phyloP scores from a whole-genome alignment of 2,797 vertebrate genomes.

The Sternarchorhynchus goeldii region DNA sequence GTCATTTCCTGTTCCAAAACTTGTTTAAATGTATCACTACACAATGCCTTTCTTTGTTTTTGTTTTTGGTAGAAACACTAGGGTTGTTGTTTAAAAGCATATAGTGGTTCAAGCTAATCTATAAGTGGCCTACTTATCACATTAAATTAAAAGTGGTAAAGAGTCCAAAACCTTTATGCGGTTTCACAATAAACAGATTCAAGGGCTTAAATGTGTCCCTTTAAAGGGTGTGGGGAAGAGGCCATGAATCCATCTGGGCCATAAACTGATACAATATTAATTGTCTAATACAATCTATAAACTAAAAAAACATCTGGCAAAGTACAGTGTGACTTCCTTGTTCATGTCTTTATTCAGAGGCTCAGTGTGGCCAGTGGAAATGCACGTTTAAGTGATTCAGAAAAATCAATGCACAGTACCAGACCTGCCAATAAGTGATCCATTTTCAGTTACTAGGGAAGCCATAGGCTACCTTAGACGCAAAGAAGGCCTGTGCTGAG shows the following conservation, averaged over 20 bases:
- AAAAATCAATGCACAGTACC: slow-evolving; percentile 48
- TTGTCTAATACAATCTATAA: slow-evolving; percentile 74
- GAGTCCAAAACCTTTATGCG: background rate
- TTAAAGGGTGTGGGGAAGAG: slow-evolving; percentile 42
- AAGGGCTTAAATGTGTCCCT: slow-evolving; percentile 11
- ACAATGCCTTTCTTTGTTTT: slow-evolving; percentile 6
- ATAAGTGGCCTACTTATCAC: background rate
- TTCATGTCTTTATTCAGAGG: slow-evolving; percentile 39
- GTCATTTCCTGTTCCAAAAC: slow-evolving; percentile 51
- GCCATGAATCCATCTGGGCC: slow-evolving; percentile 69
- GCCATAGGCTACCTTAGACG: slow-evolving; percentile 15
- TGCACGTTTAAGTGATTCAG: slow-evolving; percentile 34
- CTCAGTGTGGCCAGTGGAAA: slow-evolving; percentile 32
- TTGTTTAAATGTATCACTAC: background rate
- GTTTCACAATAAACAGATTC: slow-evolving; percentile 13
- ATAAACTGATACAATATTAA: slow-evolving; percentile 62
- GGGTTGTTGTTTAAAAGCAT: background rate
- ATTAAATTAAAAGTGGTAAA: background rate
- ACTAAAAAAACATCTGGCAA: slow-evolving; percentile 74
- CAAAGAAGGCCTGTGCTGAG: slow-evolving; percentile 32
- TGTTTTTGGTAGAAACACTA: background rate
- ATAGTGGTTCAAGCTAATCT: background rate
- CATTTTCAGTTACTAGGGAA: slow-evolving; percentile 40
- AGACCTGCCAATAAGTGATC: slow-evolving; percentile 44
- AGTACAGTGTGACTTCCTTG: slow-evolving; percentile 50